Conservation (phyloP, 2,113 vertebrate species). For the Laticauda colubrina region DNA sequence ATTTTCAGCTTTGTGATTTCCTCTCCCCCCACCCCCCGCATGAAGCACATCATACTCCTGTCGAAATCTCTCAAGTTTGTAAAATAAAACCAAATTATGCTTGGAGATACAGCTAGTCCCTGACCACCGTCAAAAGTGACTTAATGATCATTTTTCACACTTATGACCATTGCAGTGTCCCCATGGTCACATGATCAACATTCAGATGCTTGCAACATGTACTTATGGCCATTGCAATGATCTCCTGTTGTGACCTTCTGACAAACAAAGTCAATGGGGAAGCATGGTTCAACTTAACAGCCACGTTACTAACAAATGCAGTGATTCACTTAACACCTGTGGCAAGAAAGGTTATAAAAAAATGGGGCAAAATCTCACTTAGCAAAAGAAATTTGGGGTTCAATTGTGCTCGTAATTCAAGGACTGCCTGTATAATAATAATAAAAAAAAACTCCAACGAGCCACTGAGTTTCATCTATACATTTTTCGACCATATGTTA, state of each 20-base stretch:
- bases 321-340: background rate
- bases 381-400: background rate
- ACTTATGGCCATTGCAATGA: background rate
- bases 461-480: background rate
- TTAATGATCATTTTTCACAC: background rate
- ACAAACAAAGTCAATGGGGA: background rate
- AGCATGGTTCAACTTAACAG: background rate
- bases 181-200: background rate
- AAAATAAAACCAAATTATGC: background rate
- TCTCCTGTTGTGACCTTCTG: background rate
- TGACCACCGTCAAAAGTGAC: background rate
- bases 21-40: rapidly evolving
- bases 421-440: background rate
- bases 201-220: background rate
- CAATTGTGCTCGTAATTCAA: background rate
- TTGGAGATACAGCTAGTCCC: background rate
- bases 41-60: background rate
- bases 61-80: background rate
- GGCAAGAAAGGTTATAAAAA: background rate
- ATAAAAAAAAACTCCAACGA: background rate
- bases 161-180: background rate
- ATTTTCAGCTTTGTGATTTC: background rate
- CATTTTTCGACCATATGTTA: background rate
- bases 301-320: background rate
- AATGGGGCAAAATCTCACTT: background rate